Evolutionary conservation across 2,113 vertebrate genomes (phyloP).

Genomic region (Cololabis saira): DNA sequence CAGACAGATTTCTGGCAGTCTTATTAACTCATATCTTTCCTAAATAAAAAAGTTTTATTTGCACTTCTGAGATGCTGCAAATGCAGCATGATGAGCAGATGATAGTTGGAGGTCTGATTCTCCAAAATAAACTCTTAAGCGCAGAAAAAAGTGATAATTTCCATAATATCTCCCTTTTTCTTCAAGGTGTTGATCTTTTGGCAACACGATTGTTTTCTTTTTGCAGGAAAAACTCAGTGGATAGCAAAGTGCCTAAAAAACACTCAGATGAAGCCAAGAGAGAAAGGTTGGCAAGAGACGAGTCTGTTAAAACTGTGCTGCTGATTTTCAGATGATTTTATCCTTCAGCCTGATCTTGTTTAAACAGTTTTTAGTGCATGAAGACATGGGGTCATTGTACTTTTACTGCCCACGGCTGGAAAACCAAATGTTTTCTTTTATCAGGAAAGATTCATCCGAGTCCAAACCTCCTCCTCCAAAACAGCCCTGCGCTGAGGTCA

Average conservation of each 20-base stretch:
- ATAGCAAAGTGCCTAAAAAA: slow-evolving; percentile 74
- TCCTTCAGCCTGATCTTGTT: neutral
- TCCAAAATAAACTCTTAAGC: neutral
- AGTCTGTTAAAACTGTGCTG: slow-evolving; percentile 1
- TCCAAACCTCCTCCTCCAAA: slow-evolving; percentile 61
- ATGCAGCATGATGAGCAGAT: too few relatives aligned
- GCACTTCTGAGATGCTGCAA: too few relatives aligned
- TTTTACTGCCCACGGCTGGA: neutral
- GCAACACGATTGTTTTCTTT: slow-evolving; percentile 41
- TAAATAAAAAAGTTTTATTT: too few relatives aligned
- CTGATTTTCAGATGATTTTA: slow-evolving; percentile 1
- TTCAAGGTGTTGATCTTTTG: neutral
- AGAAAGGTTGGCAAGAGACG: slow-evolving; percentile 74
- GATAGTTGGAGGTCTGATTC: too few relatives aligned
- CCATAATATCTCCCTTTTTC: neutral
- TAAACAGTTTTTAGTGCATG: neutral
- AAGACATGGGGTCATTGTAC: neutral
- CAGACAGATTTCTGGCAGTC: too few relatives aligned
- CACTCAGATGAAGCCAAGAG: slow-evolving; percentile 69
- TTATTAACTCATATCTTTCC: too few relatives aligned
- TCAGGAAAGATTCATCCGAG: slow-evolving; percentile 77
- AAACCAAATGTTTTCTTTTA: slow-evolving; percentile 49
- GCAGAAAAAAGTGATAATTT: neutral
- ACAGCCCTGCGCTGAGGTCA: slow-evolving; percentile 66
- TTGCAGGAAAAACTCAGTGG: slow-evolving; percentile 77